Percentiles rank a stretch among this genome's conserved stretches.
Conservation (phyloP, 2,797 vertebrate species). For the Mormyrus proboscirostris region DNA sequence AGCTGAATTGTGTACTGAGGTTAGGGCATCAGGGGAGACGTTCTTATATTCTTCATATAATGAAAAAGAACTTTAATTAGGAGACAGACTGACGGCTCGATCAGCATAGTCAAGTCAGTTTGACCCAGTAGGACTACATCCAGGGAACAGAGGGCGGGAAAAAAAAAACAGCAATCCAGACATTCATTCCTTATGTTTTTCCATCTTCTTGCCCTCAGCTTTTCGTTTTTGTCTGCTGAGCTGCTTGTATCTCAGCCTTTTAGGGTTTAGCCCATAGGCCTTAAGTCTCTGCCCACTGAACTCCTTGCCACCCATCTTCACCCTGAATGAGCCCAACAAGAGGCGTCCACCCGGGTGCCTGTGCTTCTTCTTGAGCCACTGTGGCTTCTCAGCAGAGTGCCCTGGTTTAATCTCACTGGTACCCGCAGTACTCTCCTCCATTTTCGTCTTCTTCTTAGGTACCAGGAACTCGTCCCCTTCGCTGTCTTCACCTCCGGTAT, state of each 20-base stretch:
- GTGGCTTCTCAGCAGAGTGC: slow-evolving; percentile 34
- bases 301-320: slow-evolving; percentile 65
- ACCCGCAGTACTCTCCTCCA: slow-evolving; percentile 21
- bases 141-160: background rate
- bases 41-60: background rate
- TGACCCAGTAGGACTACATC: background rate
- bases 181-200: slow-evolving; percentile 42
- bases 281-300: slow-evolving; percentile 75
- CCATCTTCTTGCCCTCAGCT: slow-evolving; percentile 48
- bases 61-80: background rate
- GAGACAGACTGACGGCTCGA: background rate
- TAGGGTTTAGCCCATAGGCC: slow-evolving; percentile 83
- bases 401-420: background rate
- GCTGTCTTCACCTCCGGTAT: slow-evolving; percentile 20
- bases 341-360: slow-evolving; percentile 42
- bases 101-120: background rate
- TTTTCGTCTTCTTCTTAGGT: slow-evolving; percentile 50
- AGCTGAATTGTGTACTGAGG: background rate
- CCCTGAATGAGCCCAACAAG: slow-evolving; percentile 39
- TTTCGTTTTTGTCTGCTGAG: slow-evolving; percentile 60
- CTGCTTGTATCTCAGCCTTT: slow-evolving; percentile 73
- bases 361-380: slow-evolving; percentile 46
- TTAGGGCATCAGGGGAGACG: background rate
- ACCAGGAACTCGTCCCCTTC: slow-evolving; percentile 44
- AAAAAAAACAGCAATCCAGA: background rate